Conservation (phyloP, 2,113 vertebrate species). For the Hypanus sabinus region DNA sequence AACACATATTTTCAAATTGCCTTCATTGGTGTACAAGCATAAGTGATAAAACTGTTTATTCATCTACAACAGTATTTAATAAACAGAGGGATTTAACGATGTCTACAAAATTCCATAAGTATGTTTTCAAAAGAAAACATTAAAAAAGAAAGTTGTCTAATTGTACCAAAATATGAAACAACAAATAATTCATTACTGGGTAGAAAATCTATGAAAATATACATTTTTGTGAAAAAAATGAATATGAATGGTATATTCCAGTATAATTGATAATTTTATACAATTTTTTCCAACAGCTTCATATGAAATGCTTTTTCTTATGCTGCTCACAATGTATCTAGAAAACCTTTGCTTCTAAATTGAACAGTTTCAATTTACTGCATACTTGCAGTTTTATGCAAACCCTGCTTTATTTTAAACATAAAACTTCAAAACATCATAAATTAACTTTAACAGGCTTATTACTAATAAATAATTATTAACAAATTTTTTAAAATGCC, state of each 20-base stretch:
- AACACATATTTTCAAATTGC: neutral
- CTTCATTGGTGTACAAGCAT: neutral
- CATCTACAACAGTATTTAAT: neutral
- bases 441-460: neutral
- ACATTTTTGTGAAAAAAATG: neutral
- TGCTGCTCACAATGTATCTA: neutral
- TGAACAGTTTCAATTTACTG: neutral
- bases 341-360: neutral
- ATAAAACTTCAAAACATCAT: neutral
- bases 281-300: neutral
- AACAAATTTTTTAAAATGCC: neutral
- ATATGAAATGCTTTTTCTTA: neutral
- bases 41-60: neutral
- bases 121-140: too few species aligned
- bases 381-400: neutral
- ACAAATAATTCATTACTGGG: neutral
- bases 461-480: neutral
- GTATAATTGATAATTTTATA: neutral
- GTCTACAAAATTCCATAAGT: neutral
- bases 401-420: neutral
- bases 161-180: slow-evolving; percentile 14
- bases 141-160: neutral
- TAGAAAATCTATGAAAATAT: slow-evolving; percentile 6
- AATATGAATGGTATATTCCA: neutral
- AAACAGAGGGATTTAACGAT: neutral